Evolutionary conservation across 2,797 vertebrate species (phyloP).

Genomic region (Melanotaenia maccullochi): DNA sequence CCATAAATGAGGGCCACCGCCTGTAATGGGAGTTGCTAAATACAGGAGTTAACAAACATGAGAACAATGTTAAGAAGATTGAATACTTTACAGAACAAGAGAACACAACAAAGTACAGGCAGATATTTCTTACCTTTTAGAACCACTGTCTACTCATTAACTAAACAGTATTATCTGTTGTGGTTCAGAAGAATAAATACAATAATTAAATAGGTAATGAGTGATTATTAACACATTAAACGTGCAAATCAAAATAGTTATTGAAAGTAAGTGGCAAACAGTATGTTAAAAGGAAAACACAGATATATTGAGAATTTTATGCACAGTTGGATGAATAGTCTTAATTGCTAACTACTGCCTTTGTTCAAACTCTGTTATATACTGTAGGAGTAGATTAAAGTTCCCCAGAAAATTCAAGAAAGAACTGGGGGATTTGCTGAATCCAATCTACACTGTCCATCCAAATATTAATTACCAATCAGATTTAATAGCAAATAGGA

Average conservation of each 20-base stretch:
- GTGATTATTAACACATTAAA: background rate
- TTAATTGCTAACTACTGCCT: background rate
- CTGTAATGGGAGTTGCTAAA: slow-evolving; percentile 80
- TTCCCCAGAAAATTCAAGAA: background rate
- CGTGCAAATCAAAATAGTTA: background rate
- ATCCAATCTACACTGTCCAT: background rate
- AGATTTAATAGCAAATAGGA: too few relatives aligned
- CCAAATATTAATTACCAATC: too few relatives aligned
- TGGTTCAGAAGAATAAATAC: background rate
- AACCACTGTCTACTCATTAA: background rate
- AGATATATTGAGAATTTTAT: background rate
- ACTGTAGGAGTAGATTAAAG: background rate
- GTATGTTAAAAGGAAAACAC: too few relatives aligned
- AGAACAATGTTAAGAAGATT: slow-evolving; percentile 60
- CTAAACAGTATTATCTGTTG: background rate
- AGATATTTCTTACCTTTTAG: slow-evolving; percentile 57
- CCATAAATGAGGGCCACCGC: slow-evolving; percentile 75
- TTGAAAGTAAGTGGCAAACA: background rate
- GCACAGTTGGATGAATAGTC: background rate
- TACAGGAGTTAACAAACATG: slow-evolving; percentile 80
- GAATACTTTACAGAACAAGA: slow-evolving; percentile 63
- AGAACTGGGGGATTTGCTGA: background rate
- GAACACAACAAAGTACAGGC: slow-evolving; percentile 67
- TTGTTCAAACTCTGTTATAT: background rate
- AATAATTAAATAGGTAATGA: too few relatives aligned